Base-by-base conservation (phyloP, 2,888 invertebrate genomes). In the Eupithecia inturbata region DNA sequence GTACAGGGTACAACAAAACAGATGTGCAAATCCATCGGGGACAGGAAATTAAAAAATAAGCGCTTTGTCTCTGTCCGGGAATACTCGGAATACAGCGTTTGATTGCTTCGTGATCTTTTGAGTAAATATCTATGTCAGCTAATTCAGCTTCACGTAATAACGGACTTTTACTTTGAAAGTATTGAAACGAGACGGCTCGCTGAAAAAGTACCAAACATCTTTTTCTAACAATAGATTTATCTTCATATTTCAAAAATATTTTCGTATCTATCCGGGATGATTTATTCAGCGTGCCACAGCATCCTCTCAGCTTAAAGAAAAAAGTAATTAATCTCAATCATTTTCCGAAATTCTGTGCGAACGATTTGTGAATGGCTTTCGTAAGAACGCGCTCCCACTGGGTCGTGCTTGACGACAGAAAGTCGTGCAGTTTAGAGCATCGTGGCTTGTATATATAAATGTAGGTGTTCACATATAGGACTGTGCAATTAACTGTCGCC, bases 41-140 rank as follows among this genome's bases (percentile, higher is more conserved):
- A 7, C 74, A 75, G 75, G 75, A 75, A 75, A 75, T 75, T 72
- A 75, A 72, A 36, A 70, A 72, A 74, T 63, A 68, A 71, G 70
- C 68, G 64, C 63, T 67, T 67, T 72, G 67, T 75, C 63, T 39
- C 45, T 28, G 39, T 66, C 39, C 64, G 19, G 36, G 63, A 64
- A 33, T 31, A 63, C 19, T 31, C 31, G 28, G 60, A 28, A 31
- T 31, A 62, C 62, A 31, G 62, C 49, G 60, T 28, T 36, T 67
- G 71, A 75, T 75, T 70, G 75, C 75, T 63, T 72, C 39, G 69
- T 33, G 63, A 72, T 69, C 39, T 63, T 57, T 19, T 69, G 64
- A 72, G 72, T 63, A 62, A 72, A 72, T 70, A 75, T 26, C 16
- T 41, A 67, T n/a, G n/a, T n/a, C n/a, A n/a, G n/a, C n/a, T n/a